Evolutionary conservation across 2,888 invertebrate genomes (phyloP).

Genomic region (Cataglyphis cursor): DNA sequence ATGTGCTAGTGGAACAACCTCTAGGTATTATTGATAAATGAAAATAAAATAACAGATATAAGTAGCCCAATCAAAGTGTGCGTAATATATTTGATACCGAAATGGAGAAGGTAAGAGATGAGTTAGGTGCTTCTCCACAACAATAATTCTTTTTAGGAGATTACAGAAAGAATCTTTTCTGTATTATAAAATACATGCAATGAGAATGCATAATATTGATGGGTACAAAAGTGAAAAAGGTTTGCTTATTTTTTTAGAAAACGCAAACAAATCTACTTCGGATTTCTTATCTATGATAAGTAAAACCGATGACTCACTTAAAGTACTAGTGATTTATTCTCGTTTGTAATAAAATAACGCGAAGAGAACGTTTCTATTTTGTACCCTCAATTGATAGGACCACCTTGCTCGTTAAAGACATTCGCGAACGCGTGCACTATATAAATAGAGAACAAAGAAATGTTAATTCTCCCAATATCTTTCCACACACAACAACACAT

Average conservation of each 20-base stretch:
- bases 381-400: slow-evolving; percentile 70
- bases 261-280: slow-evolving; percentile 55
- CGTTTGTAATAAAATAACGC: slow-evolving; percentile 53
- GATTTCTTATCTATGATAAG: slow-evolving; percentile 64
- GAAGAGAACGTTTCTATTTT: slow-evolving; percentile 71
- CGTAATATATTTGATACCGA: slow-evolving; percentile 85
- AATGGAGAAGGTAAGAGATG: slow-evolving; percentile 75
- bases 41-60: slow-evolving; percentile 76
- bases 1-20: slow-evolving; percentile 89
- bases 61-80: slow-evolving; percentile 84
- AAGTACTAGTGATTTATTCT: slow-evolving; percentile 55
- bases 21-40: slow-evolving; percentile 77
- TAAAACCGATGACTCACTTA: slow-evolving; percentile 41
- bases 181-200: slow-evolving; percentile 71
- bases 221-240: slow-evolving; percentile 73
- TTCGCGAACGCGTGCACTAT: slow-evolving; percentile 52
- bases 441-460: slow-evolving; percentile 38
- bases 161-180: slow-evolving; percentile 68
- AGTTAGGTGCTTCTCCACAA: slow-evolving; percentile 75
- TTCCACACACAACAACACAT: neutral
- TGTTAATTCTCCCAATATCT: slow-evolving; percentile 69
- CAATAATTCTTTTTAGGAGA: slow-evolving; percentile 77
- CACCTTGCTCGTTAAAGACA: slow-evolving; percentile 75
- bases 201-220: slow-evolving; percentile 72
- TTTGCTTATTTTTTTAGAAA: slow-evolving; percentile 68